A percentile compares a stretch with the other conserved stretches of the same genome.
These are phyloP conservation scores for Hyphantria cunea DNA, from an alignment of 1,140 invertebrate genomes.

Conservation along the genomic window DNA sequence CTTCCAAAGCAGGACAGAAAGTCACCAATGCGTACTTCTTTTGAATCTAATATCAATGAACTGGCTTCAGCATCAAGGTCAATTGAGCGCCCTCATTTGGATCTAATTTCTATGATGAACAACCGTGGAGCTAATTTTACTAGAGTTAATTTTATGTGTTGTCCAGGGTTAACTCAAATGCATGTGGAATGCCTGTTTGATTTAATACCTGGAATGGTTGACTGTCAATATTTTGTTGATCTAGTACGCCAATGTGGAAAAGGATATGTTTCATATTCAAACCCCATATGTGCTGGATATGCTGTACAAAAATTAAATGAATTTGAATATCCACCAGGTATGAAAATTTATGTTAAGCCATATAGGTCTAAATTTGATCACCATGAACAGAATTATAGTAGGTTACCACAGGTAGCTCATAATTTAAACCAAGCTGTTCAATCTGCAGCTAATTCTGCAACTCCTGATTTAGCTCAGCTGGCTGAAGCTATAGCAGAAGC, in stretches of 20 bases:
- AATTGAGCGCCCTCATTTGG: constrained; percentile 29
- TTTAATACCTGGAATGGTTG: constrained; percentile 57
- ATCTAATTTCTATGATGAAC: constrained; percentile 54
- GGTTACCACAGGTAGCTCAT: constrained; percentile 46
- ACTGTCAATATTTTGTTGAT: constrained; percentile 54
- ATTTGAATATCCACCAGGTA: constrained; percentile 66
- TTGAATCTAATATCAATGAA: constrained; percentile 53
- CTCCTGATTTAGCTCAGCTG: constrained; percentile 61
- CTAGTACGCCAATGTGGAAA: constrained; percentile 48
- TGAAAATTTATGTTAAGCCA: constrained; percentile 56
- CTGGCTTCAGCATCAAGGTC: constrained; percentile 36
- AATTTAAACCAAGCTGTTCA: constrained; percentile 57
- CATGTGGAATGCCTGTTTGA: constrained; percentile 58
- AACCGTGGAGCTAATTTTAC: constrained; percentile 48
- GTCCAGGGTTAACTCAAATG: constrained; percentile 49
- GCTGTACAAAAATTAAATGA: constrained; percentile 61
- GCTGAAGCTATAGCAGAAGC: constrained; percentile 65
- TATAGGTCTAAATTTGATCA: constrained; percentile 42
- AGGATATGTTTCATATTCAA: constrained; percentile 57
- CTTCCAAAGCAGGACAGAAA: constrained; percentile 84
- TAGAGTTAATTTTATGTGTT: constrained; percentile 54
- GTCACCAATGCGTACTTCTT: constrained; percentile 44
- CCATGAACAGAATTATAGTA: constrained; percentile 45
- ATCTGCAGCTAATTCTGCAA: constrained; percentile 38
- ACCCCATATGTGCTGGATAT: constrained; percentile 61